Evolutionary conservation across 2,797 vertebrate genomes (phyloP).

Genomic region (Gadopsis bispinosus): DNA sequence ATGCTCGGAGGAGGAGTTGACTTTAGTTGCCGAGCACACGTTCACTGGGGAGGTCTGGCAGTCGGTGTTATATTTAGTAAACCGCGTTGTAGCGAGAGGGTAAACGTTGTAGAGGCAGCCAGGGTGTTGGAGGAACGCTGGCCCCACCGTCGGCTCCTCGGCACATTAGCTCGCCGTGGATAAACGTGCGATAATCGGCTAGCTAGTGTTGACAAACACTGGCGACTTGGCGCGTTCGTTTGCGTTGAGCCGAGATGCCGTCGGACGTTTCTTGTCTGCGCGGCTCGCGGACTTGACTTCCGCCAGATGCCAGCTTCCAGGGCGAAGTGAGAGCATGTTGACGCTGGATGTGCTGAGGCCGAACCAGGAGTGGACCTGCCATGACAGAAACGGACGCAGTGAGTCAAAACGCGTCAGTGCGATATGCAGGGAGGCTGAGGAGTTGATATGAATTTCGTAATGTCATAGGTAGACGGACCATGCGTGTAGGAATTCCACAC

Average conservation of each 20-base stretch:
- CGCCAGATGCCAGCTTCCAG: neutral
- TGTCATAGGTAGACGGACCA: neutral
- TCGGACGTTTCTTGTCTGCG: neutral
- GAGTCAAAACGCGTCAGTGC: conserved; percentile 42
- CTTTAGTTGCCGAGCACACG: conserved; percentile 33
- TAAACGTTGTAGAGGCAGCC: neutral
- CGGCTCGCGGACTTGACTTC: neutral
- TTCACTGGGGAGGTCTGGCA: neutral
- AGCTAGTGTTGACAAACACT: conserved; percentile 74
- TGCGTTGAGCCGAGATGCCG: neutral
- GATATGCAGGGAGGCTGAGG: neutral
- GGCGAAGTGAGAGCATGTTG: conserved; percentile 53
- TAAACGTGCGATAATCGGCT: conserved; percentile 43
- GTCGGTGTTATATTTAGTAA: neutral
- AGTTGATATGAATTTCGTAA: conserved; percentile 6
- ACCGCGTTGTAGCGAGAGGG: neutral
- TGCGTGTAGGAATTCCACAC: neutral
- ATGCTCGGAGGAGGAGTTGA: conserved; percentile 74
- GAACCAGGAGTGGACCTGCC: conserved; percentile 49
- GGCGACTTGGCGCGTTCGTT: conserved; percentile 19
- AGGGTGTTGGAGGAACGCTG: neutral
- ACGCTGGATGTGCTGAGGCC: conserved; percentile 37
- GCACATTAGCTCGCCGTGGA: conserved; percentile 49
- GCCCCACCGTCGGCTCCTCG: neutral
- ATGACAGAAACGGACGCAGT: conserved; percentile 41